phyloP scores from a whole-genome alignment of 1,140 invertebrate species.

The Argopecten irradians region DNA sequence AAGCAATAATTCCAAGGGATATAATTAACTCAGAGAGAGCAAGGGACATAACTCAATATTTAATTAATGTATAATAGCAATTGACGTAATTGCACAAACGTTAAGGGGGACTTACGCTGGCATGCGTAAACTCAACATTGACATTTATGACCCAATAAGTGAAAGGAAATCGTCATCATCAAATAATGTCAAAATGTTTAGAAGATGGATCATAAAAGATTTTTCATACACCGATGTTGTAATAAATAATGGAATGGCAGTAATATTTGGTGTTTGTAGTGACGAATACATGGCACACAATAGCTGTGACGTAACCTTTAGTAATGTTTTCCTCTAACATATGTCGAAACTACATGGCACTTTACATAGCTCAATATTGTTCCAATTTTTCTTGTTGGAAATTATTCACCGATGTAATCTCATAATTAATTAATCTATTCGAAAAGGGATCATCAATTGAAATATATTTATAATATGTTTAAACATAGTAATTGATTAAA shows the following conservation, averaged over 20 bases:
- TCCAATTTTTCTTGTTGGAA: no score
- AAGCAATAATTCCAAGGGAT: background rate
- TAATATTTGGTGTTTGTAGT: background rate
- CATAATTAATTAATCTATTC: no score
- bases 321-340: no score
- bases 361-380: no score
- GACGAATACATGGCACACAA: background rate
- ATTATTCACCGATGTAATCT: no score
- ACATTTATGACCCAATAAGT: background rate
- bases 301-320: background rate
- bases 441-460: no score
- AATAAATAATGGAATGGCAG: background rate
- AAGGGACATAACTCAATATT: constrained; percentile 7
- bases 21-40: background rate
- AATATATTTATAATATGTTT: no score
- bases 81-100: background rate
- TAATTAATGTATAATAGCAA: background rate
- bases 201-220: background rate
- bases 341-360: no score
- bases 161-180: background rate
- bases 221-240: background rate
- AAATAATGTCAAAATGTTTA: background rate
- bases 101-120: background rate
- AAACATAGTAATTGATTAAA: no score
- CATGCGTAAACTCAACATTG: background rate